Percentiles rank a stretch among this genome's conserved stretches.
Evolutionary conservation across 2,888 invertebrate species (phyloP).

Genomic region (Fragum fragum): DNA sequence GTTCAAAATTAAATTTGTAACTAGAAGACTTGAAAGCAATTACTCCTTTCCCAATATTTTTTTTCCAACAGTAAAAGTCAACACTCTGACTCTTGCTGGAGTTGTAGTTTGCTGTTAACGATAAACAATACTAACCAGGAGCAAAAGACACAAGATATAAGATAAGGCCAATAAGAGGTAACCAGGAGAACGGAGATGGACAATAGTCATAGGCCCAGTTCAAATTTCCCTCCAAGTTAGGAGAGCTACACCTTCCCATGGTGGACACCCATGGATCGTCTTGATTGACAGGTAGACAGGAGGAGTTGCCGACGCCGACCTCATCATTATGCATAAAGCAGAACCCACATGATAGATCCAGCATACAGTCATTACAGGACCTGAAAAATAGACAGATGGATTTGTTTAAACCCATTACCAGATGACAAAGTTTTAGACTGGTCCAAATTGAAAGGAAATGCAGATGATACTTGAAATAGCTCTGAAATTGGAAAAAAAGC

Average conservation of each 20-base stretch:
- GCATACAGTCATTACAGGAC: conserved; percentile 86
- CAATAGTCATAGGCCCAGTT: conserved; percentile 88
- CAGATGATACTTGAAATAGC: too few species aligned
- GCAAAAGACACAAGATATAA: conserved; percentile 88
- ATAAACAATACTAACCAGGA: conserved; percentile 85
- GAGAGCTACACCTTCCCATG: conserved; percentile 82
- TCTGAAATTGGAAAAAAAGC: too few species aligned
- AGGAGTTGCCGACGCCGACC: conserved; percentile 79
- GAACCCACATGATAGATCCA: conserved; percentile 87
- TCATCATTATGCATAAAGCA: conserved; percentile 84
- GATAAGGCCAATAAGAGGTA: conserved; percentile 87
- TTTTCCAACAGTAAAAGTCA: too few species aligned
- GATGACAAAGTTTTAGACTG: too few species aligned
- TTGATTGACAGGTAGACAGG: conserved; percentile 85
- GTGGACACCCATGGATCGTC: conserved; percentile 81
- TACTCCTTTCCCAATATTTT: too few species aligned
- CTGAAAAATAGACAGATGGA: conserved; percentile 52
- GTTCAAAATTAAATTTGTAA: too few species aligned
- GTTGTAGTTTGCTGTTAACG: too few species aligned
- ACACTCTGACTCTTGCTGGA: too few species aligned
- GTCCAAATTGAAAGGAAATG: too few species aligned
- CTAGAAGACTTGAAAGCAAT: too few species aligned
- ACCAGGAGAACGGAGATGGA: conserved; percentile 87
- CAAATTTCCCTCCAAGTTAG: conserved; percentile 69
- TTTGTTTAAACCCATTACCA: too few species aligned